phyloP scores from a whole-genome alignment of 2,113 vertebrate species.

The Phalacrocorax aristotelis region DNA sequence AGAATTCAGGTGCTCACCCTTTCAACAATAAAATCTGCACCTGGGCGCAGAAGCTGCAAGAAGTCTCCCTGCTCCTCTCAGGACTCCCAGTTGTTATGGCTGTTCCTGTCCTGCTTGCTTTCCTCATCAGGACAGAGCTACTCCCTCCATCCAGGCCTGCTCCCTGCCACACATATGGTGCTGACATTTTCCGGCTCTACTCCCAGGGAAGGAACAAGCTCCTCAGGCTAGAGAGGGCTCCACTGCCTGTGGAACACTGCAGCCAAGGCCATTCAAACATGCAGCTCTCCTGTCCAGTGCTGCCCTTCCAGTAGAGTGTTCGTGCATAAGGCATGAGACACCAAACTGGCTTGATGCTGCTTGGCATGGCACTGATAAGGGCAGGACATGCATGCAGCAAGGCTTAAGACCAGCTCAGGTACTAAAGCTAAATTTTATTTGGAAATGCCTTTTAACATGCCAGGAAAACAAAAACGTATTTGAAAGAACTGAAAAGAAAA shows the following conservation, averaged over 20 bases:
- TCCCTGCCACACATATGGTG: rapidly evolving
- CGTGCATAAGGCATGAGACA: rapidly evolving
- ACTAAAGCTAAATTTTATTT: not conserved
- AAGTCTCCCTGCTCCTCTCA: not conserved
- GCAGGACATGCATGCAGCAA: not conserved
- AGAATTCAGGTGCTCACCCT: not conserved
- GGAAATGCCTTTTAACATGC: not conserved
- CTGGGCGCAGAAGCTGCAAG: not conserved
- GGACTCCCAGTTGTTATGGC: not conserved
- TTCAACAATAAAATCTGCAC: not conserved
- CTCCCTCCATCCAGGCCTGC: not conserved
- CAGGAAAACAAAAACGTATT: not conserved
- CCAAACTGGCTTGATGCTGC: rapidly evolving
- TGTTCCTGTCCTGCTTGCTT: not conserved
- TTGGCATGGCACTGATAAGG: not conserved
- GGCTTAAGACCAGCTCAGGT: not conserved
- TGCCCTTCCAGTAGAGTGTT: not conserved
- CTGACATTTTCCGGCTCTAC: not conserved
- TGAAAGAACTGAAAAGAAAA: not conserved
- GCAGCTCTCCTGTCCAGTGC: not conserved
- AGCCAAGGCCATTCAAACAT: not conserved
- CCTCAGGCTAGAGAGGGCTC: no score
- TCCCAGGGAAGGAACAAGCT: not conserved
- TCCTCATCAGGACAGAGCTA: not conserved
- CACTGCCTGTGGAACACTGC: rapidly evolving